These are phyloP conservation scores for Hippocampus guttulatus DNA, from an alignment of 2,113 vertebrate species.

Conservation along the genomic window DNA sequence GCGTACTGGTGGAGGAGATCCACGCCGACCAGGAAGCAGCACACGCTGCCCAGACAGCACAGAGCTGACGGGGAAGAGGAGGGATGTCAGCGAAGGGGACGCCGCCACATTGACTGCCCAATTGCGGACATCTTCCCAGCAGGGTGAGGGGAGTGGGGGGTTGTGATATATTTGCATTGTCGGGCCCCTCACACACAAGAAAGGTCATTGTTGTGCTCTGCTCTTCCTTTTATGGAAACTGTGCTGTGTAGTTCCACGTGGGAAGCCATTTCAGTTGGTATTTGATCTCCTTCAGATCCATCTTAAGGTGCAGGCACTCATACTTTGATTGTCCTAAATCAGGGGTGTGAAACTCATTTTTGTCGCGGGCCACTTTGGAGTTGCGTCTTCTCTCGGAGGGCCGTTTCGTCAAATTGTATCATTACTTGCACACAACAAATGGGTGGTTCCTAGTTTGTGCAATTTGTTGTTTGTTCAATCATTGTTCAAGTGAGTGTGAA, in stretches of 20 bases:
- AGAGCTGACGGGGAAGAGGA: constrained; percentile 71
- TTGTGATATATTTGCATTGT: not conserved
- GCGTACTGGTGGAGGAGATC: constrained; percentile 78
- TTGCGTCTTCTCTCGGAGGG: too few relatives aligned
- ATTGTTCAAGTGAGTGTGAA: too few relatives aligned
- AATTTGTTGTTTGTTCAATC: too few relatives aligned
- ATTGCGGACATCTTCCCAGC: not conserved
- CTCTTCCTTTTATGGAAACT: not conserved
- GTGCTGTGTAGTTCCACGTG: not conserved
- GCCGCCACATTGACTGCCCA: not conserved
- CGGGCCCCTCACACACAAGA: not conserved
- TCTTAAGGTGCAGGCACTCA: not conserved
- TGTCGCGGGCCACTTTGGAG: too few relatives aligned
- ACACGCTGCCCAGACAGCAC: constrained; percentile 83
- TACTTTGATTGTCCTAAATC: not conserved
- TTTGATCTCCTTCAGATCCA: not conserved
- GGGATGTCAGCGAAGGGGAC: not conserved
- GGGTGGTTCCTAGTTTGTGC: too few relatives aligned
- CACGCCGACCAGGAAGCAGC: constrained; percentile 85
- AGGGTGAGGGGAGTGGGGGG: not conserved
- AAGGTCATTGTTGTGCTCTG: not conserved
- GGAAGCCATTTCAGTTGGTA: not conserved
- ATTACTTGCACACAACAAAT: too few relatives aligned
- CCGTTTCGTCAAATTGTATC: too few relatives aligned
- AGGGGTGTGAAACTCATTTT: too few relatives aligned